These are phyloP conservation scores for Lepus timidus DNA, from an alignment of 2,113 vertebrate genomes.

Conservation along the genomic window DNA sequence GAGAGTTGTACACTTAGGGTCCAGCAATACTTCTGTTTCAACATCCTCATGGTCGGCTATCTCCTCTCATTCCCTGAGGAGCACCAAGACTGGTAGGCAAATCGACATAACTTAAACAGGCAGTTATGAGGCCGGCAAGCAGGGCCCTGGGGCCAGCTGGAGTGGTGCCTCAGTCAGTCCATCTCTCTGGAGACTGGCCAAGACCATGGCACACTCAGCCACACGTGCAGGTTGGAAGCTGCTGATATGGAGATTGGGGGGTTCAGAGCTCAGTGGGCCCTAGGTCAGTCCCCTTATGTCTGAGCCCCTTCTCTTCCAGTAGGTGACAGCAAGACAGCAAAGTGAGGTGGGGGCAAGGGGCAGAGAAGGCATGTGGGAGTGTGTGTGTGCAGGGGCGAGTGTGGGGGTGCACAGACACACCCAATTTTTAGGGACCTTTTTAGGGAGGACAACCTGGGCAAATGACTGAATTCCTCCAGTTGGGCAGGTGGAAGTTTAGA, in stretches of 20 bases:
- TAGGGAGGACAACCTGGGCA: background rate
- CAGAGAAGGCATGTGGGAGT: background rate
- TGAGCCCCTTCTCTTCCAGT: background rate
- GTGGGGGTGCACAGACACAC: background rate
- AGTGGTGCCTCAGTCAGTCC: background rate
- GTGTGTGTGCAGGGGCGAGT: background rate
- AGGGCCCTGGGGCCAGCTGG: too few relatives aligned
- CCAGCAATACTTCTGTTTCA: background rate
- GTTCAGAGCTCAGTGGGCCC: background rate
- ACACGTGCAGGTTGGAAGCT: background rate
- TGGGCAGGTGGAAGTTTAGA: background rate
- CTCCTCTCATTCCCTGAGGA: background rate
- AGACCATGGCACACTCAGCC: background rate
- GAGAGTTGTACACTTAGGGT: background rate
- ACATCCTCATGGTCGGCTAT: background rate
- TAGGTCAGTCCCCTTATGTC: background rate
- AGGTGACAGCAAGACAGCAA: constrained; percentile 34
- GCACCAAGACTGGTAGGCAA: background rate
- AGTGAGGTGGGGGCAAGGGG: background rate
- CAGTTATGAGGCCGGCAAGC: background rate
- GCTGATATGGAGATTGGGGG: background rate
- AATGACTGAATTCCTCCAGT: background rate
- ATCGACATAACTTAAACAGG: background rate
- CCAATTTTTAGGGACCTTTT: background rate
- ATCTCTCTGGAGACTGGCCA: background rate